A percentile compares a stretch with the other conserved stretches of the same genome.
Conservation (phyloP, 2,797 vertebrate genomes). For the Gymnothorax javanicus region DNA sequence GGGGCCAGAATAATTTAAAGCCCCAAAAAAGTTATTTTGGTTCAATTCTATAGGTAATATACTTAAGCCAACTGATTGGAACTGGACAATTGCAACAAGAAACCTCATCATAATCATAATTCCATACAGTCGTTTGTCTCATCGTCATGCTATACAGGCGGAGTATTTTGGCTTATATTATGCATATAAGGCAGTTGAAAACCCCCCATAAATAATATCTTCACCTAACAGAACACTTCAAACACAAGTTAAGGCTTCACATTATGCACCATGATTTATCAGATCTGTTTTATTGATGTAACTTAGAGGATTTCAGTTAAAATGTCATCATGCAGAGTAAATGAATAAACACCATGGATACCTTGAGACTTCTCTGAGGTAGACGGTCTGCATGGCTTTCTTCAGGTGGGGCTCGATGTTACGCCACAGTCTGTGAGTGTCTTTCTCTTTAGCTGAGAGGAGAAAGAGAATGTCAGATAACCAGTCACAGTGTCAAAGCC, state of each 20-base stretch:
- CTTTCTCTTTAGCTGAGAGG: conserved; percentile 82
- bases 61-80: too few relatives aligned
- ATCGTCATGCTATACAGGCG: too few relatives aligned
- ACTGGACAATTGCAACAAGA: too few relatives aligned
- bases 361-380: conserved; percentile 96
- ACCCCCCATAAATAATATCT: too few relatives aligned
- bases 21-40: too few relatives aligned
- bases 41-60: too few relatives aligned
- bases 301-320: neutral
- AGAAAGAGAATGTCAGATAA: conserved; percentile 29
- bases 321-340: neutral
- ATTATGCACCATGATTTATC: neutral
- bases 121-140: too few relatives aligned
- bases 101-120: too few relatives aligned
- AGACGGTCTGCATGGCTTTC: conserved; percentile 96
- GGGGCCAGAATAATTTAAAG: too few relatives aligned
- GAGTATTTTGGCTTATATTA: too few relatives aligned
- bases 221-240: neutral
- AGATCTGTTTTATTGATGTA: too few relatives aligned
- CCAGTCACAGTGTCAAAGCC: neutral
- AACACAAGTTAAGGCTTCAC: neutral
- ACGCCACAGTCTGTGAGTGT: conserved; percentile 92
- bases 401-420: conserved; percentile 98
- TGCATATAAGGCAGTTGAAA: too few relatives aligned
- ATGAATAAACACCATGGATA: conserved; percentile 52